Evolutionary conservation across 2,797 vertebrate genomes (phyloP), one percentile per base, ranked within the genome.

Genomic region (Chelmon rostratus): DNA sequence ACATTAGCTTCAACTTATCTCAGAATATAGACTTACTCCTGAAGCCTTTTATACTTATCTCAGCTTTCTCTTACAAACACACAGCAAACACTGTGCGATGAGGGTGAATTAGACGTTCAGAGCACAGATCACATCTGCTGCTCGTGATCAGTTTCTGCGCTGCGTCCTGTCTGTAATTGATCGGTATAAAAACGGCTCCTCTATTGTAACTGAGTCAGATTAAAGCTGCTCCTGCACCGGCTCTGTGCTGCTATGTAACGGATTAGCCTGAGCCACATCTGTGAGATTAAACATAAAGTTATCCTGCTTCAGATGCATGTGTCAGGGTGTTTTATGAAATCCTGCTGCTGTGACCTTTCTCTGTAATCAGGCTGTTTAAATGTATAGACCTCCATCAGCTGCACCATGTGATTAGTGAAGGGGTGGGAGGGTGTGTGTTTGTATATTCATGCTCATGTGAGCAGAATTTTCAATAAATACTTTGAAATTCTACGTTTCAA

Each of bases 261-360:
- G 73, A 76, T 76, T 52, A 50, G 54, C 42, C 62, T 10, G 13
- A 21, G n/a, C 23, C 40, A 35, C 25, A 18, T 33, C 19, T 68
- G 57, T 31, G 18, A 62, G 49, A 67, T 44, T 33, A 47, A 61
- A 49, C 9, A 35, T 46, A 1, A 37, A 21, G 70, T 66, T 16
- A 31, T 63, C 42, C 28, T 13, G 23, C 53, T 40, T 73, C 15
- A 46, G 4, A n/a, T 9, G 7, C 61, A 11, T 63, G 0, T 38
- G 1, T 6, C 4, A 21, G 25, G 15, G 18, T 15, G 42, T 58
- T 37, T 33, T 37, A 19, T 52, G 3, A 15, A 8, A 5, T 63
- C 52, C 46, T 50, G 61, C 62, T 64, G 37, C 31, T 9, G 66
- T 90, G 92, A 93, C 92, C 92, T 93, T 94, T 89, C 52, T 52